Evolutionary conservation across 2,797 vertebrate species (phyloP).

Genomic region (Eulemur albifrons): DNA sequence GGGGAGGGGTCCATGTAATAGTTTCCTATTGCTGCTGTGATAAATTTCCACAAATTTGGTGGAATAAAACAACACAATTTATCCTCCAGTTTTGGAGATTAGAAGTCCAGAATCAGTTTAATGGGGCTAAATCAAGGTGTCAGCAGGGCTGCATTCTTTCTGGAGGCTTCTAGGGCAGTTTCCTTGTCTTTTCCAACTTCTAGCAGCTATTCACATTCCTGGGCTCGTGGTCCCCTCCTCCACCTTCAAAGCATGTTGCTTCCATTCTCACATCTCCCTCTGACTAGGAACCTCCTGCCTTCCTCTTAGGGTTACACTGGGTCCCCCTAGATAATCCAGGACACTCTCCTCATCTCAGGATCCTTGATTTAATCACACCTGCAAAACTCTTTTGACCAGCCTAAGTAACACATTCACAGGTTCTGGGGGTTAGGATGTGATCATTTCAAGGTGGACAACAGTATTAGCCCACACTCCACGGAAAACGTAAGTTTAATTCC

Average conservation of each 20-base stretch:
- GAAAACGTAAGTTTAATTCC: not conserved
- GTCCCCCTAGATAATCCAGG: not conserved
- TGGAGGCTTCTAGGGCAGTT: not conserved
- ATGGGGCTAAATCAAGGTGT: not conserved
- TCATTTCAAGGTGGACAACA: not conserved
- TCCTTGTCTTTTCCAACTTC: not conserved
- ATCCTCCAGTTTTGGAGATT: not conserved
- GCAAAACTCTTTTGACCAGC: not conserved
- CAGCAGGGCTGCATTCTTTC: not conserved
- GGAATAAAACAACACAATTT: not conserved
- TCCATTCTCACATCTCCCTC: not conserved
- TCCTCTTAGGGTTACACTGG: not conserved
- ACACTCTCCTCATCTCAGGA: not conserved
- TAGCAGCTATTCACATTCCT: not conserved
- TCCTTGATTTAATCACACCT: not conserved
- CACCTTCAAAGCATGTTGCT: not conserved
- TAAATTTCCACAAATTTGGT: not conserved
- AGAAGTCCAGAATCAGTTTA: not conserved
- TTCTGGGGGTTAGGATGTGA: not conserved
- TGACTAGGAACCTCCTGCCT: not conserved
- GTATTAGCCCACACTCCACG: not conserved
- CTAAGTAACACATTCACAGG: not conserved
- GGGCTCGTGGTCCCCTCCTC: not conserved
- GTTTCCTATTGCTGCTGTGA: not conserved
- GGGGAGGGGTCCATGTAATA: not conserved